These are phyloP conservation scores for Hippocampus abdominalis DNA, from an alignment of 2,113 vertebrate genomes.

Conservation along the genomic window DNA sequence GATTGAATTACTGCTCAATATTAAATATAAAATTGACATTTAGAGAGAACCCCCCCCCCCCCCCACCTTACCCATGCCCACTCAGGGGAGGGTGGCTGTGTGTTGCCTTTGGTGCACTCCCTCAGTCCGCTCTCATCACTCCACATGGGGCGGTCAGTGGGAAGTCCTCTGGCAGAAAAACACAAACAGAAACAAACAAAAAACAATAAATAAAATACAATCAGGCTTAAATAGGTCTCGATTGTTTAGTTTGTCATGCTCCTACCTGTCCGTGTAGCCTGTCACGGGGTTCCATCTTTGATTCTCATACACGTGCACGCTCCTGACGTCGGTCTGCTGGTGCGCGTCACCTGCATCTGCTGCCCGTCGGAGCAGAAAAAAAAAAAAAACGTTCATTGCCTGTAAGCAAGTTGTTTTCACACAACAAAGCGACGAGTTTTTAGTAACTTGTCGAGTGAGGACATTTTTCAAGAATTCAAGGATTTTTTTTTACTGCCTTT, in stretches of 20 bases:
- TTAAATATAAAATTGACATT: neutral
- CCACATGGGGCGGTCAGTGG: slow-evolving; percentile 96
- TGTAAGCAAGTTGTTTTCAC: no score
- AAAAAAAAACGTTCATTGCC: neutral
- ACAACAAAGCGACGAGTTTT: no score
- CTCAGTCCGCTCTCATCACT: slow-evolving; percentile 86
- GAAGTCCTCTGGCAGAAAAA: slow-evolving; percentile 80
- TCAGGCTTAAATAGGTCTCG: no score
- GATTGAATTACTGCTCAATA: neutral
- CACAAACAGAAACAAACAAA: neutral
- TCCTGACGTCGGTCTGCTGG: slow-evolving; percentile 82
- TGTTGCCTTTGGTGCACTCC: slow-evolving; percentile 86
- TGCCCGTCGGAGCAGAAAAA: slow-evolving; percentile 25
- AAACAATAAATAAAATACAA: neutral
- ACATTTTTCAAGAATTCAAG: no score
- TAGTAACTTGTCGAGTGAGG: no score
- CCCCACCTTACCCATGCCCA: slow-evolving; percentile 87
- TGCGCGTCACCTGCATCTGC: slow-evolving; percentile 74
- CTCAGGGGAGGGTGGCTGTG: slow-evolving; percentile 85
- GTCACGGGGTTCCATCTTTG: slow-evolving; percentile 97
- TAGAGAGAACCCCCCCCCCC: slow-evolving; percentile 29
- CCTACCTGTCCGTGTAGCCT: slow-evolving; percentile 90
- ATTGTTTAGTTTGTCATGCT: neutral
- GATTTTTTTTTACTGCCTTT: no score
- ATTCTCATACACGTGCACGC: slow-evolving; percentile 89